Evolutionary conservation across 2,113 vertebrate species (phyloP), one percentile per base, ranked within the genome.

Genomic region (Amblyopsis rosae): DNA sequence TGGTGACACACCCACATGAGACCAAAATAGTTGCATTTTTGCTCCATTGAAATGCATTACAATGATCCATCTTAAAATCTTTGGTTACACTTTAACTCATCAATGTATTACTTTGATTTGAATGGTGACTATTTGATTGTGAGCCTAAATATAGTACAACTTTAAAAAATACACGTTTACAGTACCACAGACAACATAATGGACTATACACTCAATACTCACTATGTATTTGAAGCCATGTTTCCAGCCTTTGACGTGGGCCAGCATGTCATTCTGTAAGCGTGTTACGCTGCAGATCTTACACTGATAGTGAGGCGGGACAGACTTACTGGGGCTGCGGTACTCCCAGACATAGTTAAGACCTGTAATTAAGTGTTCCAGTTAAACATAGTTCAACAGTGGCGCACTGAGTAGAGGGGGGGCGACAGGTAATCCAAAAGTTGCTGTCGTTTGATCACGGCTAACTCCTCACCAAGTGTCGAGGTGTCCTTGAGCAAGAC

Each of bases 341-440:
- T 90, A 94, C 82, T 94, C 92, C 90, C 91, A 93, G n/a, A 94
- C 84, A 81, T 89, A 93, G 67, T 93, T 89, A 47, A 94, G 90
- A 61, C 93, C 93, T 94, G 80, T 15, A 67, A 82, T 6, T 53
- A 51, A 7, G 64, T 11, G n/a, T 16, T 57, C 9, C 60, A 6
- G 35, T 70, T 47, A 64, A 49, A n/a, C 12, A 17, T 47, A 46
- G 61, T 45, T 12, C 11, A 46, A 13, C 1, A 16, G 47, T 6
- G 8, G 13, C n/a, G 6, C 59, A 60, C 4, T 60, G 16, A 19
- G 13, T 26, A 26, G 26, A 26, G 26, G 26, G 26, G n/a, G 26
- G 26, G 26, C 2, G 26, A 26, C 26, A 26, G 26, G 26, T 26
- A 2, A 26, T 26, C 26, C 26, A 26, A 26, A 26, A 26, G 26